Evolutionary conservation across 2,113 vertebrate species (phyloP).

Genomic region (Onychorhynchus coronatus): DNA sequence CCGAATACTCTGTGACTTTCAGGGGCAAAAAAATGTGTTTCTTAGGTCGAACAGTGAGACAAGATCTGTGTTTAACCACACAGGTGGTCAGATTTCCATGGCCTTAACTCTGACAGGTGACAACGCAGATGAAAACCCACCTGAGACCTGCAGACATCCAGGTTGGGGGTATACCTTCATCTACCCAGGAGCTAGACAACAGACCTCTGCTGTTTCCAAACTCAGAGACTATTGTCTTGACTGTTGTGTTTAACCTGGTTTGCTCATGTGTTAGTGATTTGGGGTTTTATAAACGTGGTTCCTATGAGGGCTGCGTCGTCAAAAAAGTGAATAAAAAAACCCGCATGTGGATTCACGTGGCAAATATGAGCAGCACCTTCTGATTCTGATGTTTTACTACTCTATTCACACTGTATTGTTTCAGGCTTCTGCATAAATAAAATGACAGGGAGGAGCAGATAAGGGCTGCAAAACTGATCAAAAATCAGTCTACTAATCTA

Average conservation of each 20-base stretch:
- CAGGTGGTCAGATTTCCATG: not conserved
- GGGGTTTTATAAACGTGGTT: not conserved
- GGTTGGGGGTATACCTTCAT: not conserved
- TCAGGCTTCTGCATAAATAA: not conserved
- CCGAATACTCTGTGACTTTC: not conserved
- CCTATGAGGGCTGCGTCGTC: not conserved
- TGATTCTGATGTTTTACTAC: not conserved
- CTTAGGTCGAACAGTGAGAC: not conserved
- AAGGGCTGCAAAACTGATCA: not conserved
- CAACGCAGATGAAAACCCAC: not conserved
- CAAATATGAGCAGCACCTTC: not conserved
- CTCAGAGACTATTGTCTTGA: not conserved
- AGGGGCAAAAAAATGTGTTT: not conserved
- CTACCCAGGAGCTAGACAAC: not conserved
- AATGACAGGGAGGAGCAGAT: not conserved
- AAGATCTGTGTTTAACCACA: not conserved
- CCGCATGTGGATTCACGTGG: not conserved
- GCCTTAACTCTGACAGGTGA: not conserved
- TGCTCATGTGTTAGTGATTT: not conserved
- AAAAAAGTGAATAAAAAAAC: not conserved
- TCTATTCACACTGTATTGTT: not conserved
- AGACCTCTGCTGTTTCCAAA: not conserved
- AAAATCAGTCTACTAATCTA: not conserved
- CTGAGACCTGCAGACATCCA: not conserved
- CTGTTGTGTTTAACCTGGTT: not conserved